Evolutionary conservation across 2,888 invertebrate species (phyloP).

Genomic region (Artemia sp.): DNA sequence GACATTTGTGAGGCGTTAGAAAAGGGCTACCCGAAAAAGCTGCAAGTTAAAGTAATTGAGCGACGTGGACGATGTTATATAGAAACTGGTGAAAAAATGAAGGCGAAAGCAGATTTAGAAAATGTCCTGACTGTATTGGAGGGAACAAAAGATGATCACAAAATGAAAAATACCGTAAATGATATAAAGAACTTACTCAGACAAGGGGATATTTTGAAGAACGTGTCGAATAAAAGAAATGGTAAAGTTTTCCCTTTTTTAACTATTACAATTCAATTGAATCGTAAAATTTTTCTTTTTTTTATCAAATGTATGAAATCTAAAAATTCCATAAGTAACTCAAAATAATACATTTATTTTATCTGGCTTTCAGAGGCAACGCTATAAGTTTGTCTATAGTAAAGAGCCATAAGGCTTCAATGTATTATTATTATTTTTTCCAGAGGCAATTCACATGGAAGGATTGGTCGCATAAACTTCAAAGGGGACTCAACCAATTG

Average conservation of each 20-base stretch:
- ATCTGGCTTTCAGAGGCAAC: too few relatives aligned
- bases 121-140: slow-evolving; percentile 51
- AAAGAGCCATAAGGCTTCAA: too few relatives aligned
- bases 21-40: slow-evolving; percentile 38
- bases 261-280: too few relatives aligned
- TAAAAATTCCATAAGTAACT: too few relatives aligned
- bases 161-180: background rate
- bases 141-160: slow-evolving; percentile 30
- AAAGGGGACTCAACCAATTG: too few relatives aligned
- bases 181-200: background rate
- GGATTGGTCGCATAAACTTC: too few relatives aligned
- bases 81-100: slow-evolving; percentile 42
- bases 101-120: slow-evolving; percentile 47
- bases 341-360: too few relatives aligned
- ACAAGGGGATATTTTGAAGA: background rate
- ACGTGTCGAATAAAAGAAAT: background rate
- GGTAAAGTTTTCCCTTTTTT: background rate
- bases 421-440: too few relatives aligned
- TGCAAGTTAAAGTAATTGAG: slow-evolving; percentile 56
- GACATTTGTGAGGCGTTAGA: slow-evolving; percentile 24
- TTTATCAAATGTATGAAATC: too few relatives aligned
- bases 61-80: slow-evolving; percentile 47
- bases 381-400: too few relatives aligned
- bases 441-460: too few relatives aligned
- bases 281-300: too few relatives aligned